Base-by-base conservation (phyloP, 1,140 invertebrate genomes). In the Macrobrachium nipponense region DNA sequence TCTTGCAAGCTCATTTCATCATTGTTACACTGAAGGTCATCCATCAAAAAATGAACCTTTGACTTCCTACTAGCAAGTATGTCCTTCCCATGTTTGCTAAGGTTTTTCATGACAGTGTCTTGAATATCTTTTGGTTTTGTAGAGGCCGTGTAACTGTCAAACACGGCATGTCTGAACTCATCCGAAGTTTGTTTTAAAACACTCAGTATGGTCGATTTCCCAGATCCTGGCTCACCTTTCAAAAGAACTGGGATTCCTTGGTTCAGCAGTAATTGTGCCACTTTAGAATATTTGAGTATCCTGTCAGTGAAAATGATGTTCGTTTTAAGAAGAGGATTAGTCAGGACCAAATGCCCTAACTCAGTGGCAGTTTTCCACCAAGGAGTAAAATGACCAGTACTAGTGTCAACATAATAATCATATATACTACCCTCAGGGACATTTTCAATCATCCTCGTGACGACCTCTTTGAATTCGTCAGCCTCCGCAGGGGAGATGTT, bases 1-100 rank as follows among this genome's bases (percentile, higher is more conserved):
- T 86, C 77, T 62, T 80, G 84, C 15, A 86, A 43, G 36, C 80
- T 77, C 5, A 11, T 18, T 12, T 75, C 70, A n/a, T 78, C 77
- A 20, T 86, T 78, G 11, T 66, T 86, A 59, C 84, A 86, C 23
- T 86, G 77, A 80, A 86, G 84, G 51, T 86, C 84, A 64, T 86
- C 84, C 15, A 86, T 80, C 8, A 86, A 20, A 58, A 86, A 60
- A 58, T 86, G 84, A 10, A 86, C 43, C 43, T 75, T 86, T 44
- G 84, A 58, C 51, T 64, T 86, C 61, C 70, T 86, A 58, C 84
- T 73, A 5, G 84, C 84, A n/a, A 86, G 77, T 11, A 80, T 58
- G 51, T 73, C 70, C 10, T 80, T 80, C 14, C 84, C 84, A 44
- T 86, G 84, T 51, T 86, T 86, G 58, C 80, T 86, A 27, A 86